phyloP scores from a whole-genome alignment of 2,113 vertebrate genomes.

The Prolemur simus region DNA sequence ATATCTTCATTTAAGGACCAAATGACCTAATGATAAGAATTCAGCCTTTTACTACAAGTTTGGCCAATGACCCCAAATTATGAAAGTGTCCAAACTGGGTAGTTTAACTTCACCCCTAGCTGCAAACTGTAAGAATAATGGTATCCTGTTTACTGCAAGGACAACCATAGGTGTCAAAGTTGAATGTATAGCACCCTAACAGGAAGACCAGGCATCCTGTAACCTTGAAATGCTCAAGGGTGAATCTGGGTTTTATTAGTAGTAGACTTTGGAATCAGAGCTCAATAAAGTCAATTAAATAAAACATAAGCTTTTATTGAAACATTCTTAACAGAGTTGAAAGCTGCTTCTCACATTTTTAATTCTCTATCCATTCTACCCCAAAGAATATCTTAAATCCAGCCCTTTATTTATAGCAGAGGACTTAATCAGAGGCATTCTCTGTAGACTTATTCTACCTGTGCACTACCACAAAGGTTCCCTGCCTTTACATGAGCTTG shows the following conservation, averaged over 20 bases:
- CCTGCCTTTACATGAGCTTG: constrained; percentile 53
- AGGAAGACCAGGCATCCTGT: constrained; percentile 24
- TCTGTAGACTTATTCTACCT: constrained; percentile 18
- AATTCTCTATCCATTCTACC: constrained; percentile 16
- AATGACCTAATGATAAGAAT: constrained; percentile 34
- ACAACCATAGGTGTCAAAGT: not conserved
- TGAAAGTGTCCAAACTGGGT: constrained; percentile 16
- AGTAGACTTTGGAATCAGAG: constrained; percentile 53
- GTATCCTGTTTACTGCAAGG: constrained; percentile 41
- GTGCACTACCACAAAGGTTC: not conserved
- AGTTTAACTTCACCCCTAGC: constrained; percentile 17
- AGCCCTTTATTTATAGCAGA: constrained; percentile 5
- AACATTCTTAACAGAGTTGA: constrained; percentile 53
- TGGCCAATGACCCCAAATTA: constrained; percentile 1
- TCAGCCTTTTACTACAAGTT: constrained; percentile 42
- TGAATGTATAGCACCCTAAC: constrained; percentile 38
- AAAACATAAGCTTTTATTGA: constrained; percentile 49
- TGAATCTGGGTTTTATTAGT: constrained; percentile 53
- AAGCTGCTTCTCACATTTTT: constrained; percentile 44
- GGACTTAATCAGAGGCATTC: constrained; percentile 46
- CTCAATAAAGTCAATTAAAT: constrained; percentile 56
- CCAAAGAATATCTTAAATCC: constrained; percentile 10
- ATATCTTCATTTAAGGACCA: not conserved
- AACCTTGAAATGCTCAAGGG: constrained; percentile 66
- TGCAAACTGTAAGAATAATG: constrained; percentile 50